These are phyloP conservation scores for Grapholita molesta DNA, from an alignment of 1,140 invertebrate species.

Conservation along the genomic window DNA sequence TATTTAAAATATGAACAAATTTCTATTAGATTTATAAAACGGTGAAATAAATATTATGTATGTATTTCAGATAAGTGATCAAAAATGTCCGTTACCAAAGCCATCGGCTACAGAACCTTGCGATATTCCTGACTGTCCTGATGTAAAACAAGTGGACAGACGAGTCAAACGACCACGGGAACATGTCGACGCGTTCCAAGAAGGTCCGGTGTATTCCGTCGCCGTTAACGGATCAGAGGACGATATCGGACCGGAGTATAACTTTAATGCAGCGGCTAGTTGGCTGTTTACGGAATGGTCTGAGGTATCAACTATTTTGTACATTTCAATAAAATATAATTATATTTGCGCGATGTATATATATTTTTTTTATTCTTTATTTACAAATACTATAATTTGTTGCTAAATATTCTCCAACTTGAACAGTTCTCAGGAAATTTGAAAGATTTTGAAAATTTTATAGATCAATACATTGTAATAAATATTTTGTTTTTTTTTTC, in stretches of 20 bases:
- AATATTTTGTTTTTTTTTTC: no score
- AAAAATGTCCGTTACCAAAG: constrained; percentile 56
- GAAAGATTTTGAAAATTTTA: no score
- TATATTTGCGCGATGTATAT: no score
- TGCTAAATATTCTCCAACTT: no score
- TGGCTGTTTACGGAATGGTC: constrained; percentile 69
- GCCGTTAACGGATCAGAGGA: constrained; percentile 51
- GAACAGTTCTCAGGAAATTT: no score
- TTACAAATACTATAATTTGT: no score
- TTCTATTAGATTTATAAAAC: not conserved
- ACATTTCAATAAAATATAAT: no score
- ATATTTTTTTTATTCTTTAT: no score
- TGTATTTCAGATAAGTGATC: constrained; percentile 55
- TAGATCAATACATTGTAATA: no score
- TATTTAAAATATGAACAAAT: not conserved
- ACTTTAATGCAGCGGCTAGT: constrained; percentile 40
- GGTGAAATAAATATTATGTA: not conserved
- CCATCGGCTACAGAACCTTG: constrained; percentile 55
- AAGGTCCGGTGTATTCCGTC: constrained; percentile 62
- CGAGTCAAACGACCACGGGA: constrained; percentile 32
- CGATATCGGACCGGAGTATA: constrained; percentile 61
- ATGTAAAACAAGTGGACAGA: constrained; percentile 34
- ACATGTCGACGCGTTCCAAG: constrained; percentile 54
- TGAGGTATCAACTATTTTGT: constrained; percentile 39
- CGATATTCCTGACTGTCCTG: constrained; percentile 52